Base-by-base conservation (phyloP, 1,140 invertebrate species). In the Ceratoteleas bidentatus region DNA sequence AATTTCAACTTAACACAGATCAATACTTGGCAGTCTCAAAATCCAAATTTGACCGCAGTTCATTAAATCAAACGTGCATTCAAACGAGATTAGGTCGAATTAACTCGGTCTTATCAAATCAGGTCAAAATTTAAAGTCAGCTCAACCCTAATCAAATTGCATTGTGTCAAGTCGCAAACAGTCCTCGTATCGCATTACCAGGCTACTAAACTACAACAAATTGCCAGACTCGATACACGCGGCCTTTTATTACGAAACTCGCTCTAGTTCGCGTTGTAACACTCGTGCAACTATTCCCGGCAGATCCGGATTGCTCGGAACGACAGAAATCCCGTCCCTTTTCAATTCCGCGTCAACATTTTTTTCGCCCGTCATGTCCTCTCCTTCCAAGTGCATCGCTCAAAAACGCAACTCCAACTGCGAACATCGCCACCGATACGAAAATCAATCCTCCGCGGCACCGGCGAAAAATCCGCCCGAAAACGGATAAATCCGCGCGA, bases 81-180 rank as follows among this genome's bases (percentile, higher is more conserved):
- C 40, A n/a, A 53, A 60, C 56, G 52, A 57, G 50, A 68, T 58
- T 70, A 70, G 47, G 36, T 58, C 56, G 34, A 69, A 69, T 58
- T 52, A 58, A 69, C n/a, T 58, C 38, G 9, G 15, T 58, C 53
- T 50, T 49, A 52, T 58, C 54, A 69, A 50, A 69, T 58, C 33
- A 60, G 56, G 53, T 56, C 62, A 65, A 66, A 66, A 66, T 66
- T 66, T 56, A 66, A 66, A 66, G 62, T 66, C 62, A 54, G 47
- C n/a, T 66, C 52, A 66, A 66, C 52, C 33, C 38, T 56, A 45
- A 66, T 45, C 33, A 66, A 38, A 11, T 14, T 56, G 16, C 62
- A 66, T 34, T 36, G 15, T 62, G 24, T n/a, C 32, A n/a, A 53
- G 61, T 65, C 50, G 32, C 34, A 65, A 40, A 38, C 45, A 57